Evolutionary conservation across 2,797 vertebrate species (phyloP).

Genomic region (Aulostomus chinensis): DNA sequence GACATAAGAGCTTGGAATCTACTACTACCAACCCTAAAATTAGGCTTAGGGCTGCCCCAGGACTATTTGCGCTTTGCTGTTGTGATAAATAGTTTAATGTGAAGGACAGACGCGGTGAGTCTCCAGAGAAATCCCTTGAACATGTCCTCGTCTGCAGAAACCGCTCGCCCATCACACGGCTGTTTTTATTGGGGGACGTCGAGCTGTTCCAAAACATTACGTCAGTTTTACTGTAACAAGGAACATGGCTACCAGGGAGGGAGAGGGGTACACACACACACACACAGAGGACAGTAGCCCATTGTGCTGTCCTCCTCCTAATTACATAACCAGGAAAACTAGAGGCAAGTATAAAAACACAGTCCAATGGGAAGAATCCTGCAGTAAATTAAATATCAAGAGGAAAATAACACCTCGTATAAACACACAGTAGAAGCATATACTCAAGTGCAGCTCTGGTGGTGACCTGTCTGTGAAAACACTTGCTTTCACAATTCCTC

Average conservation of each 20-base stretch:
- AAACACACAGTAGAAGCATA: conserved; percentile 47
- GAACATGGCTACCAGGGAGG: conserved; percentile 64
- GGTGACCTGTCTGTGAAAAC: conserved; percentile 46
- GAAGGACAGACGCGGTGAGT: conserved; percentile 58
- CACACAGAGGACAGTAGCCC: conserved; percentile 60
- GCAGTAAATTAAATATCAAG: conserved; percentile 67
- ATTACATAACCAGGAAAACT: conserved; percentile 73
- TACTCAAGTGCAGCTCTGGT: conserved; percentile 44
- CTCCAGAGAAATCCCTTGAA: conserved; percentile 66
- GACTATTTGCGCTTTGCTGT: conserved; percentile 51
- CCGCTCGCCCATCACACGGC: conserved; percentile 48
- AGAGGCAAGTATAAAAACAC: conserved; percentile 62
- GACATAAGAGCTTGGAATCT: conserved; percentile 76
- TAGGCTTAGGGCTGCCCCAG: conserved; percentile 64
- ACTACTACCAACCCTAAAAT: conserved; percentile 76
- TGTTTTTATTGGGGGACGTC: conserved; percentile 64
- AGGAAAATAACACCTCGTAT: conserved; percentile 60
- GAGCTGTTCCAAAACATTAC: conserved; percentile 76
- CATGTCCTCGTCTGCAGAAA: conserved; percentile 60
- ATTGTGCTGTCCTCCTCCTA: conserved; percentile 67
- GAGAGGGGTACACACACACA: conserved; percentile 35
- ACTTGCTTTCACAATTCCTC: conserved; percentile 31
- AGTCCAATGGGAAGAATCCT: conserved; percentile 59
- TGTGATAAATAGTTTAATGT: conserved; percentile 71
- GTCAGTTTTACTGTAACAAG: conserved; percentile 77